phyloP scores from a whole-genome alignment of 2,888 invertebrate species.

The Caenorhabditis panamensis region DNA sequence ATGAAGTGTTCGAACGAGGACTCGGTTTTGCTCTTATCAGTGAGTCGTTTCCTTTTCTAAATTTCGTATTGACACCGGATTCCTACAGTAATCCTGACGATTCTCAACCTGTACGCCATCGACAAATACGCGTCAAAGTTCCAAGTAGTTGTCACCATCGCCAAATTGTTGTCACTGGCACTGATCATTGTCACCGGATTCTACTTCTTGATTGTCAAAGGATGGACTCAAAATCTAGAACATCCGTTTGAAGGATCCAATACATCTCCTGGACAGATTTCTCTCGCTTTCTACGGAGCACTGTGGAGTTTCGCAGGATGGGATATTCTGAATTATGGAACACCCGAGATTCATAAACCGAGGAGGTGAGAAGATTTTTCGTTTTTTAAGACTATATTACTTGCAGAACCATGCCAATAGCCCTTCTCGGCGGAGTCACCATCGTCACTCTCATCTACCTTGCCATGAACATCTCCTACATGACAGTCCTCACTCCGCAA shows the following conservation, averaged over 20 bases:
- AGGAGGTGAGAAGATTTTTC: conserved; percentile 66
- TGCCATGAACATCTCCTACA: conserved; percentile 73
- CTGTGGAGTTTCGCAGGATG: conserved; percentile 73
- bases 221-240: conserved; percentile 62
- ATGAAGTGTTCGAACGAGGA: conserved; percentile 53
- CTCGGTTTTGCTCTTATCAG: conserved; percentile 64
- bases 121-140: conserved; percentile 71
- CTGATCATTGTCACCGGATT: conserved; percentile 72
- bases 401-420: conserved; percentile 74
- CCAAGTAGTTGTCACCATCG: conserved; percentile 70
- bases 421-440: conserved; percentile 69
- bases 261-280: conserved; percentile 62
- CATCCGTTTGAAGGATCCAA: conserved; percentile 60
- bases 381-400: too few relatives aligned
- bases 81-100: conserved; percentile 69
- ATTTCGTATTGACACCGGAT: too few relatives aligned
- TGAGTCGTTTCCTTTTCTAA: too few relatives aligned
- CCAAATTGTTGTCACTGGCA: conserved; percentile 69
- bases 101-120: conserved; percentile 71
- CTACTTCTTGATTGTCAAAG: conserved; percentile 68
- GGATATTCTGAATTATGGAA: conserved; percentile 78
- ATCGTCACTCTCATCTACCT: conserved; percentile 67
- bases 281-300: conserved; percentile 71
- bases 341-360: conserved; percentile 74
- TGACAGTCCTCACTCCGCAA: conserved; percentile 68